phyloP scores from a whole-genome alignment of 1,140 invertebrate species.

The Solenopsis invicta region DNA sequence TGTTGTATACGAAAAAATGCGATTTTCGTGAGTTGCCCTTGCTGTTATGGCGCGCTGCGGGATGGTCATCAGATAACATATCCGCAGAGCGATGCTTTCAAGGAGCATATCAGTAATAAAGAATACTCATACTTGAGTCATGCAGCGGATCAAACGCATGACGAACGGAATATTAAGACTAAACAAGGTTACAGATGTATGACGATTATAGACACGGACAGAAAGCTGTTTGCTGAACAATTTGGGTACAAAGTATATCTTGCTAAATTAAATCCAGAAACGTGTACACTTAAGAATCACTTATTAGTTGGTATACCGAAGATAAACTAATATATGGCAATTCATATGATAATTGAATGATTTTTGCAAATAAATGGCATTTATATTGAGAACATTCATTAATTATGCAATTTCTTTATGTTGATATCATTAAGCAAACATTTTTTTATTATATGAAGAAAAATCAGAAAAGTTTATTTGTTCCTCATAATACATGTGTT shows the following conservation, averaged over 20 bases:
- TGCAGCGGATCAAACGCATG: constrained; percentile 96
- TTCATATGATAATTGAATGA: constrained; percentile 34
- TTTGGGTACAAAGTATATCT: constrained; percentile 92
- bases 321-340: not conserved
- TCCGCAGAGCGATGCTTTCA: constrained; percentile 90
- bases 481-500: too few relatives aligned
- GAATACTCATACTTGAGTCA: constrained; percentile 95
- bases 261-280: constrained; percentile 91
- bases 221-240: constrained; percentile 91
- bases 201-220: constrained; percentile 95
- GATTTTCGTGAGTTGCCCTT: constrained; percentile 96
- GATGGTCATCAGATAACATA: constrained; percentile 92
- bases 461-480: too few relatives aligned
- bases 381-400: constrained; percentile 16
- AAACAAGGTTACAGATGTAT: constrained; percentile 93
- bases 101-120: constrained; percentile 86
- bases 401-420: not conserved
- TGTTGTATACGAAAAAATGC: constrained; percentile 93
- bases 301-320: constrained; percentile 92
- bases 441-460: not conserved
- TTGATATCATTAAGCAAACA: not conserved
- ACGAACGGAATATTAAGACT: constrained; percentile 90
- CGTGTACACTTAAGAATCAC: constrained; percentile 98
- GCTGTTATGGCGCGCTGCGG: constrained; percentile 96
- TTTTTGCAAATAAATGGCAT: constrained; percentile 25